Conservation (phyloP, 2,113 vertebrate genomes). For the Crotalus tigris region DNA sequence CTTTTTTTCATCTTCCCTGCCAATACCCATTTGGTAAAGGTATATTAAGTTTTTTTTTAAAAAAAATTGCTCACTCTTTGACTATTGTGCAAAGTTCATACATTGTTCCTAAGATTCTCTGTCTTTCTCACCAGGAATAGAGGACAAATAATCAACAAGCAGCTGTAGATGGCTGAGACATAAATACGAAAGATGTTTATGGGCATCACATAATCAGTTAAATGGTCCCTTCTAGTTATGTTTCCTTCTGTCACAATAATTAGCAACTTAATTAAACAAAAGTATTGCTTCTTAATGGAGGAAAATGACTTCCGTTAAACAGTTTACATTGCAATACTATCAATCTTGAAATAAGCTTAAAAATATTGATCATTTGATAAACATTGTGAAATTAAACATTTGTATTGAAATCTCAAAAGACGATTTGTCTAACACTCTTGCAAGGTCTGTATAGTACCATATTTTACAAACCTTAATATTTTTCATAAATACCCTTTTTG, state of each 20-base stretch:
- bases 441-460: too few species aligned
- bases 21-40: neutral
- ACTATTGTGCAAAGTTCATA: neutral
- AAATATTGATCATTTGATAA: constrained; percentile 12
- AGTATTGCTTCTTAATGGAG: neutral
- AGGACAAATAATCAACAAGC: neutral
- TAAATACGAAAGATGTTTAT: neutral
- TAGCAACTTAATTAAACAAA: neutral
- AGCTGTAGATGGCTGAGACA: neutral
- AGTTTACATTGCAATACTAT: neutral
- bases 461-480: neutral
- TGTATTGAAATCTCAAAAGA: neutral
- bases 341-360: neutral
- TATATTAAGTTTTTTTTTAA: neutral
- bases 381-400: neutral
- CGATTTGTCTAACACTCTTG: neutral
- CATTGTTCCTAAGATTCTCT: neutral
- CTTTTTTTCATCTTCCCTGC: neutral
- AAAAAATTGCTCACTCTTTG: neutral
- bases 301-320: neutral
- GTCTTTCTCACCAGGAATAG: neutral
- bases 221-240: neutral
- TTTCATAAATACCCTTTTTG: neutral
- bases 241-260: neutral
- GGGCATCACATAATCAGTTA: neutral